These are phyloP conservation scores for Alentia gelatinosa DNA, from an alignment of 2,888 invertebrate species.

Conservation along the genomic window DNA sequence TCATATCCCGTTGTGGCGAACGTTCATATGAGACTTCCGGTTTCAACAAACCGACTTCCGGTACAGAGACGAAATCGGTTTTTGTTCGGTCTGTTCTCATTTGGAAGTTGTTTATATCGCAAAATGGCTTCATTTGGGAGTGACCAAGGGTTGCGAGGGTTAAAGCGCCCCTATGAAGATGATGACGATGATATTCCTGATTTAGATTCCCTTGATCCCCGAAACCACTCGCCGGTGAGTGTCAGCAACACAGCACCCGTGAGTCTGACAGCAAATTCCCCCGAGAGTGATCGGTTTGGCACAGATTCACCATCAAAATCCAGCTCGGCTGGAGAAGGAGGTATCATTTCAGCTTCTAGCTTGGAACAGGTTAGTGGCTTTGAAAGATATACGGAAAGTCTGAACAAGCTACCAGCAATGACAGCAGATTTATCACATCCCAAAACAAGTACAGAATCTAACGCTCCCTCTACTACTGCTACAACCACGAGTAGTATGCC, in stretches of 20 bases:
- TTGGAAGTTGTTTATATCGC: background rate
- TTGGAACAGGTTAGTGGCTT: background rate
- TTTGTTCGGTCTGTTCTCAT: background rate
- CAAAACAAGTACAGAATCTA: background rate
- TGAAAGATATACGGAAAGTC: background rate
- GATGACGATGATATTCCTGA: background rate
- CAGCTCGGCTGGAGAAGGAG: background rate
- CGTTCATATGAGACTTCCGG: background rate
- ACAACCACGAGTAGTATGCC: background rate
- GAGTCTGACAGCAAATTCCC: too few species aligned
- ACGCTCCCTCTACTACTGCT: too few species aligned
- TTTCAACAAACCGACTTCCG: background rate
- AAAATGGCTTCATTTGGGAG: background rate
- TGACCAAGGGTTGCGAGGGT: background rate
- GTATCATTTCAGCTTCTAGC: background rate
- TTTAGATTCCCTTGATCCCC: background rate
- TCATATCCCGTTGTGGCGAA: background rate
- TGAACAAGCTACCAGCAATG: background rate
- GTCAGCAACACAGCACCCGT: background rate
- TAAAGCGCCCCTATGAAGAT: conserved; percentile 18
- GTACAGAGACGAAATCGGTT: background rate
- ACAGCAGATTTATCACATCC: background rate
- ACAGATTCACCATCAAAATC: too few species aligned
- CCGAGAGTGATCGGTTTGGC: too few species aligned
- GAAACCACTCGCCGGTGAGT: conserved; percentile 1